Evolutionary conservation across 2,797 vertebrate species (phyloP).

Genomic region (Scolopax rusticola): DNA sequence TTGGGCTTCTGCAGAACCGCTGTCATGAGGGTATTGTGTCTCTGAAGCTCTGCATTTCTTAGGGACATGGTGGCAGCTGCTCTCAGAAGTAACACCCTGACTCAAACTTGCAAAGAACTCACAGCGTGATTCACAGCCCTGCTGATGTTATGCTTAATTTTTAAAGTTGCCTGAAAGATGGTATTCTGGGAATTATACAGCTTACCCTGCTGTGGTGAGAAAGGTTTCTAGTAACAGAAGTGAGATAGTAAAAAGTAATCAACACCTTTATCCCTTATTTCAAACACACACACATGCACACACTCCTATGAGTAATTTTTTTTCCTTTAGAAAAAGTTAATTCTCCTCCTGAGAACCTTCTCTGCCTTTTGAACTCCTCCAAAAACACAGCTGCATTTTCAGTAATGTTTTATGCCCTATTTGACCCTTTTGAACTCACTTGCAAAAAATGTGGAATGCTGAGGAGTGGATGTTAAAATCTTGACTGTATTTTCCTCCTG

Average conservation of each 20-base stretch:
- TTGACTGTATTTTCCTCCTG: neutral
- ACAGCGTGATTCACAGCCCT: neutral
- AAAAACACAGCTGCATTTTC: neutral
- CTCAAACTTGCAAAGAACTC: conserved; percentile 5
- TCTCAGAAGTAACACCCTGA: conserved; percentile 20
- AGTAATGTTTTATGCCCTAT: neutral
- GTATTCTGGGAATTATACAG: neutral
- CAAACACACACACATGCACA: neutral
- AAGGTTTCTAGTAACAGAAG: conserved; percentile 21
- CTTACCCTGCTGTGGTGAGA: neutral
- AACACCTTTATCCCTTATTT: neutral
- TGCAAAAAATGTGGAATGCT: neutral
- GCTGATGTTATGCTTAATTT: conserved; percentile 21
- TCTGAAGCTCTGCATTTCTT: neutral
- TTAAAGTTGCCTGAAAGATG: conserved; percentile 4
- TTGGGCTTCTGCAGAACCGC: neutral
- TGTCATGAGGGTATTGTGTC: neutral
- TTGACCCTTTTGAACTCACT: neutral
- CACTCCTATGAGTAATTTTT: neutral
- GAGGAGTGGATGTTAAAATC: conserved; percentile 2
- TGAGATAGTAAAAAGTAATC: neutral
- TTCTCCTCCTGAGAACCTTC: neutral
- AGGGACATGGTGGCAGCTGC: neutral
- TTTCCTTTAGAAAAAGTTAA: neutral
- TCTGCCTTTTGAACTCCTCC: neutral